phyloP scores from a whole-genome alignment of 2,888 invertebrate species.

The Apeira syringaria region DNA sequence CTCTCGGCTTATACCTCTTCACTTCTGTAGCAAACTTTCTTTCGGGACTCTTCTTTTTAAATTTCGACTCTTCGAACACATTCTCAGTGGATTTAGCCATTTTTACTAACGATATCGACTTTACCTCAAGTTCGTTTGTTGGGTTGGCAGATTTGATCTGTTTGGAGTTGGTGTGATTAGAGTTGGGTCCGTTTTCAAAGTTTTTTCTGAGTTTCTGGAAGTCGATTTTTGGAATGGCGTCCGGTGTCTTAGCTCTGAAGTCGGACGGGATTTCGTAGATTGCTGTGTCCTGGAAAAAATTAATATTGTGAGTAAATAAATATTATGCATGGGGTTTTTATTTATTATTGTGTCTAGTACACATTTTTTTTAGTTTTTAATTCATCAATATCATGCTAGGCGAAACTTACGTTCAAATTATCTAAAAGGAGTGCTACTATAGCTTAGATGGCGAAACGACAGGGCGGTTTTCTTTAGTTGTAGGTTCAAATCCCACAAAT shows the following conservation, averaged over 20 bases:
- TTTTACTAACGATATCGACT: constrained; percentile 14
- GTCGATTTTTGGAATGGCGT: constrained; percentile 41
- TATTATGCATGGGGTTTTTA: too few relatives aligned
- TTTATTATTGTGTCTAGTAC: too few relatives aligned
- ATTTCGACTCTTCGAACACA: constrained; percentile 38
- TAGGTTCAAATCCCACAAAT: too few relatives aligned
- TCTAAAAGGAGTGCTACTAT: too few relatives aligned
- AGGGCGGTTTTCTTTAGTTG: too few relatives aligned
- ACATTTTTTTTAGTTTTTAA: too few relatives aligned
- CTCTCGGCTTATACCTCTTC: constrained; percentile 38
- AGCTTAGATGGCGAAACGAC: too few relatives aligned
- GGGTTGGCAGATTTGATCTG: constrained; percentile 18
- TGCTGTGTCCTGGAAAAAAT: constrained; percentile 56
- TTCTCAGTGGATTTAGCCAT: constrained; percentile 38
- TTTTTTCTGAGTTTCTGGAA: constrained; percentile 61
- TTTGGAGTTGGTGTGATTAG: constrained; percentile 8
- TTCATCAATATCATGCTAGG: too few relatives aligned
- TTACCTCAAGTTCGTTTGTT: not conserved
- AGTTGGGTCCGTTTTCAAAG: constrained; percentile 51
- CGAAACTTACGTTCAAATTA: too few relatives aligned
- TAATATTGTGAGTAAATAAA: too few relatives aligned
- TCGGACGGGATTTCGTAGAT: constrained; percentile 71
- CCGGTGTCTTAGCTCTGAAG: constrained; percentile 42
- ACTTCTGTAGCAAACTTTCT: constrained; percentile 53
- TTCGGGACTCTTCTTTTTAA: constrained; percentile 44